Evolutionary conservation across 2,113 vertebrate genomes (phyloP).

Genomic region (Phylloscopus trochilus): DNA sequence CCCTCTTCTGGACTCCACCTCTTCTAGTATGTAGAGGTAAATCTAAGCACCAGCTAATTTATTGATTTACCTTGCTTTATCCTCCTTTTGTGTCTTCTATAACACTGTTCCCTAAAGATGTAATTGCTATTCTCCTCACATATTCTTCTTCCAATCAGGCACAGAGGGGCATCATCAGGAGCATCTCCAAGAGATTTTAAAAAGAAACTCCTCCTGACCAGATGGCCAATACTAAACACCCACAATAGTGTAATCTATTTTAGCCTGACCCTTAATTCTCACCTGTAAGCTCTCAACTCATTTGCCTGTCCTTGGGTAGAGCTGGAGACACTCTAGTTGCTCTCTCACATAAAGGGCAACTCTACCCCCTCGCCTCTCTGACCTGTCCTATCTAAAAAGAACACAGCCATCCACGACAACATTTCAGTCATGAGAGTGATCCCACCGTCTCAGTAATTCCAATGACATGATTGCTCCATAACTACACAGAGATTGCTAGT

Average conservation of each 20-base stretch:
- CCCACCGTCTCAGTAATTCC: neutral
- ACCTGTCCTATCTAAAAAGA: neutral
- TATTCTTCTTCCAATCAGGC: neutral
- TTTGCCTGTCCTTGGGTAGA: neutral
- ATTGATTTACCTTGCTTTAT: neutral
- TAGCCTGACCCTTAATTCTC: neutral
- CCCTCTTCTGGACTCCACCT: neutral
- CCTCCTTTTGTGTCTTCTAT: neutral
- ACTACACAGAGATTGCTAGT: neutral
- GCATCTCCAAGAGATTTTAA: neutral
- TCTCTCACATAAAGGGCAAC: neutral
- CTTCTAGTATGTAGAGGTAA: neutral
- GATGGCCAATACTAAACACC: fast-evolving
- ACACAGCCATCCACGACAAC: neutral
- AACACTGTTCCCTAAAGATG: neutral
- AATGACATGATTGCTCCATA: neutral
- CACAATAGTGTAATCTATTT: neutral
- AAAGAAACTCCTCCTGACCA: neutral
- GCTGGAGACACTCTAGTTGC: neutral
- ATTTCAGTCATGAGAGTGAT: neutral
- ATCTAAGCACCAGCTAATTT: neutral
- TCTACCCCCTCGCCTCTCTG: fast-evolving
- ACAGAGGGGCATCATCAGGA: neutral
- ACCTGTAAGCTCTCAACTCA: fast-evolving
- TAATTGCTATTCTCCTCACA: neutral